These are phyloP conservation scores for Reinhardtius hippoglossoides DNA, from an alignment of 2,113 vertebrate genomes.

Conservation along the genomic window DNA sequence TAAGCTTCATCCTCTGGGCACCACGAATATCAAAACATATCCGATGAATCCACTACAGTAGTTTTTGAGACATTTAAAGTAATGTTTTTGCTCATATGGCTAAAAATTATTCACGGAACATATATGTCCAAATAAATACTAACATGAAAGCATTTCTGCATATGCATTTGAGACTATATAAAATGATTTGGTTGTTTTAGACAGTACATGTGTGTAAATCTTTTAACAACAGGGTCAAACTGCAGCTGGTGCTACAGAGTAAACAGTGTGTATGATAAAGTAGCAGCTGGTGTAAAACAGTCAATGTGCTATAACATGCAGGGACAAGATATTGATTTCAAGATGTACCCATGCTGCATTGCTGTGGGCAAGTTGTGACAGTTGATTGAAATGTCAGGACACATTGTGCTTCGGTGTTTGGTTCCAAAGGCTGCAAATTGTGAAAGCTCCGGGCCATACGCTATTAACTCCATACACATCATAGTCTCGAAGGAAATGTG, in stretches of 20 bases:
- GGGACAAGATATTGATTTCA: slow-evolving; percentile 10
- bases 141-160: too few relatives aligned
- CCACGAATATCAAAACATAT: too few relatives aligned
- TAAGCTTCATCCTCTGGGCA: too few relatives aligned
- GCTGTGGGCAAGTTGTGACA: not conserved
- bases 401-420: slow-evolving; percentile 41
- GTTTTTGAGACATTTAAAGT: too few relatives aligned
- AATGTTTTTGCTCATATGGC: too few relatives aligned
- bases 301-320: not conserved
- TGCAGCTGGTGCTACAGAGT: not conserved
- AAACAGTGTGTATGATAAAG: not conserved
- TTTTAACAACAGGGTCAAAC: not conserved
- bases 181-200: not conserved
- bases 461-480: not conserved
- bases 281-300: not conserved
- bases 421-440: slow-evolving; percentile 52
- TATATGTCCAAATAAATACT: too few relatives aligned
- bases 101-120: too few relatives aligned
- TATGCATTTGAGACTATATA: not conserved
- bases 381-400: slow-evolving; percentile 8
- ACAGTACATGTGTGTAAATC: too few relatives aligned
- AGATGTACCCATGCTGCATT: not conserved
- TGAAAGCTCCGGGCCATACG: not conserved
- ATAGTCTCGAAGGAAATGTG: not conserved
- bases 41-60: too few relatives aligned